Percentiles rank a stretch among this genome's conserved stretches.
These are phyloP conservation scores for Eolophus roseicapilla DNA, from an alignment of 2,113 vertebrate species.

Conservation along the genomic window DNA sequence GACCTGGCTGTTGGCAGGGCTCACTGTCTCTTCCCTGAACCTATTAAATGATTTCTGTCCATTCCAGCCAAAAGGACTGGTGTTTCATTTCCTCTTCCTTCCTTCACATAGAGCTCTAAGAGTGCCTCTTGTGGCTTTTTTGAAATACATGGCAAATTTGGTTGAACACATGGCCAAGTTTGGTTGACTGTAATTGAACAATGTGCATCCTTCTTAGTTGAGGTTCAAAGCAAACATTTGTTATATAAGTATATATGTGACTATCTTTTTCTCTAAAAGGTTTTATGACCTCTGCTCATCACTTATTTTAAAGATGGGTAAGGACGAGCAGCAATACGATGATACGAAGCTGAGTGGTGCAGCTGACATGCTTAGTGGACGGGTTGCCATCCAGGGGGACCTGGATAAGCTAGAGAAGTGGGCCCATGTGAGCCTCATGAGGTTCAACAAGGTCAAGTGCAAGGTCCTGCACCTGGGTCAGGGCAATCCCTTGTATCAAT, in stretches of 20 bases:
- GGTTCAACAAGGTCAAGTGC: neutral
- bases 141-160: neutral
- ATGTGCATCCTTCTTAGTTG: neutral
- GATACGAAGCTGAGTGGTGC: neutral
- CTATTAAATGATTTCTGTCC: neutral
- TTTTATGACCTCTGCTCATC: neutral
- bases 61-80: neutral
- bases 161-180: neutral
- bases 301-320: neutral
- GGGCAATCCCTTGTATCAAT: neutral
- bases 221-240: neutral
- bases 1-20: neutral
- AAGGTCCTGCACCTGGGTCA: fast-evolving
- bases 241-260: neutral
- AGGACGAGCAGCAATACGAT: neutral
- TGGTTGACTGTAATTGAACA: neutral
- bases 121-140: neutral
- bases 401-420: neutral
- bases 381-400: neutral
- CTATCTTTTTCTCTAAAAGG: neutral
- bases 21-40: neutral
- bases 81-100: neutral
- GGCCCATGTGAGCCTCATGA: neutral
- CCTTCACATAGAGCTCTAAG: neutral
- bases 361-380: fast-evolving